Percentiles rank a stretch among this genome's conserved stretches.
These are phyloP conservation scores for Tetramorium parvispinum DNA, from an alignment of 1,140 invertebrate species.

Conservation along the genomic window DNA sequence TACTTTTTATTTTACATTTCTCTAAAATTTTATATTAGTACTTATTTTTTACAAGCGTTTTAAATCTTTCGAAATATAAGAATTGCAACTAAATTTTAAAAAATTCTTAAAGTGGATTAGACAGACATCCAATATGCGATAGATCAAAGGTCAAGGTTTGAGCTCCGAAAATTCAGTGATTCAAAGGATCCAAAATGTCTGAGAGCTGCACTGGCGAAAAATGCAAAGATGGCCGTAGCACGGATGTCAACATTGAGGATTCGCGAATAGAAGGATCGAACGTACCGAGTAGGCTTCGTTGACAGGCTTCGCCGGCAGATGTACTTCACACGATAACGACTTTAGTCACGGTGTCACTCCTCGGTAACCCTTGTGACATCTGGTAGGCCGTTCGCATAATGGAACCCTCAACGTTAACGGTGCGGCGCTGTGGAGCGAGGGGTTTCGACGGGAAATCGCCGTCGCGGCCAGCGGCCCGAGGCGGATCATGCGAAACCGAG, in stretches of 20 bases:
- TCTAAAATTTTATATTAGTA: background rate
- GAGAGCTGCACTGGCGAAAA: background rate
- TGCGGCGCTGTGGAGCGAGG: slow-evolving; percentile 32
- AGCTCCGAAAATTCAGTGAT: background rate
- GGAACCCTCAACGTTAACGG: slow-evolving; percentile 62
- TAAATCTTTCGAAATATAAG: background rate
- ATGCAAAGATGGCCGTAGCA: background rate
- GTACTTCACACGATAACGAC: slow-evolving; percentile 79
- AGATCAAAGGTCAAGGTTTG: background rate
- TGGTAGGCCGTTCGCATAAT: slow-evolving; percentile 75
- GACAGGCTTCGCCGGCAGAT: slow-evolving; percentile 68
- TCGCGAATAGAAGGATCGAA: slow-evolving; percentile 1
- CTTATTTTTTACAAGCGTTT: background rate
- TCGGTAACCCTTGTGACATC: slow-evolving; percentile 72
- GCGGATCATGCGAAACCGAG: slow-evolving; percentile 78
- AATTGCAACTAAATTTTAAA: background rate
- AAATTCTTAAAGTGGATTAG: background rate
- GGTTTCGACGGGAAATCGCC: slow-evolving; percentile 68
- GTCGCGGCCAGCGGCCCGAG: slow-evolving; percentile 15
- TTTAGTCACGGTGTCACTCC: slow-evolving; percentile 79
- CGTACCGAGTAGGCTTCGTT: background rate
- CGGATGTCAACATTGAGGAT: background rate
- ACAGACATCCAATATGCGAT: background rate
- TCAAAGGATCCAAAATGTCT: background rate
- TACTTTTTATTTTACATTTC: background rate